These are phyloP conservation scores for Rhorus exstirpatorius DNA, from an alignment of 2,888 invertebrate species.

Conservation along the genomic window DNA sequence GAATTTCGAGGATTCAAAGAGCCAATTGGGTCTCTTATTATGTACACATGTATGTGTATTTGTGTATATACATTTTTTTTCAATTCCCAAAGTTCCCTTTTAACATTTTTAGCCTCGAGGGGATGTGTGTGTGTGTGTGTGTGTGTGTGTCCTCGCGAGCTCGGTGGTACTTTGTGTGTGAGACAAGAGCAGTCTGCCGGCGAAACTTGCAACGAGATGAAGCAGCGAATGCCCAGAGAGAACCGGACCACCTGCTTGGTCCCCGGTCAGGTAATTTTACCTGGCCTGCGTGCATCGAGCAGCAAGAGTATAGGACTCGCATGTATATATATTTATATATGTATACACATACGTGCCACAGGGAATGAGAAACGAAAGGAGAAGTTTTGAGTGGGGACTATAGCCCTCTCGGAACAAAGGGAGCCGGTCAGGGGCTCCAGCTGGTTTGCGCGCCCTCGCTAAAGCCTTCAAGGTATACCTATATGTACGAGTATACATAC, in stretches of 20 bases:
- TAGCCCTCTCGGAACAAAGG: slow-evolving; percentile 61
- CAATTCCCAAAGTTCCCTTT: slow-evolving; percentile 23
- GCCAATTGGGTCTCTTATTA: not conserved
- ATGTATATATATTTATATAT: not conserved
- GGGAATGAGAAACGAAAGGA: slow-evolving; percentile 42
- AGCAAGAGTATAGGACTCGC: slow-evolving; percentile 19
- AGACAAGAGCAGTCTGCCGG: not conserved
- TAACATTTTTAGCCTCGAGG: slow-evolving; percentile 22
- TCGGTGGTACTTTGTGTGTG: slow-evolving; percentile 31
- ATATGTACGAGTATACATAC: not conserved
- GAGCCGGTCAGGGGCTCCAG: slow-evolving; percentile 64
- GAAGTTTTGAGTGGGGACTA: slow-evolving; percentile 49
- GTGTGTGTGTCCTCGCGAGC: slow-evolving; percentile 7
- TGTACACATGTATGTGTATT: not conserved
- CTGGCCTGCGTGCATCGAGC: slow-evolving; percentile 55
- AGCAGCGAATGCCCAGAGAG: slow-evolving; percentile 48
- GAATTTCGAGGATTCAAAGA: slow-evolving; percentile 20
- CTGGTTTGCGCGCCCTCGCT: slow-evolving; percentile 60
- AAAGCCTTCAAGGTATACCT: not conserved
- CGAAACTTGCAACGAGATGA: slow-evolving; percentile 41
- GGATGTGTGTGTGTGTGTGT: not conserved
- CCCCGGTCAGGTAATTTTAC: slow-evolving; percentile 67
- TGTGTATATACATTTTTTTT: slow-evolving; percentile 19
- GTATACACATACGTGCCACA: slow-evolving; percentile 4
- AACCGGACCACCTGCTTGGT: slow-evolving; percentile 67